Conservation (phyloP, 92 coral and sea anemone species). For the Diadumene lineata region DNA sequence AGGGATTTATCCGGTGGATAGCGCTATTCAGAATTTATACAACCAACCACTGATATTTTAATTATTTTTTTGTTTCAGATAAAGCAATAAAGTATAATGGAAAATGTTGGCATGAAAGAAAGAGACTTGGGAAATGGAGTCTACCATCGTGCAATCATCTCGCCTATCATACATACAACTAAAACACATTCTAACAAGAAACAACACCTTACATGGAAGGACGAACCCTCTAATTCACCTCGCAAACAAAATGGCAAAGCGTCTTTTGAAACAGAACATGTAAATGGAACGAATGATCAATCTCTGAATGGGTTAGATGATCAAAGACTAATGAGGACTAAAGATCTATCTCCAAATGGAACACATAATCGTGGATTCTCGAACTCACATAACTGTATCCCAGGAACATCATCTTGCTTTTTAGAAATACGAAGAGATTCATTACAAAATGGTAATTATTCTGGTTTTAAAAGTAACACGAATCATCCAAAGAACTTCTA, state of each 20-base stretch:
- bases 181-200: neutral
- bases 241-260: neutral
- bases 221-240: neutral
- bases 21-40: too few relatives aligned
- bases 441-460: neutral
- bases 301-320: too few relatives aligned
- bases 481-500: neutral
- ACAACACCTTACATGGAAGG: slow-evolving; percentile 14
- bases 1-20: too few relatives aligned
- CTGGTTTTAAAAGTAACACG: neutral
- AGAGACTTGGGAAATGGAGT: slow-evolving; percentile 34
- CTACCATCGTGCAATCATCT: slow-evolving; percentile 15
- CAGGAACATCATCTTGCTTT: slow-evolving; percentile 2
- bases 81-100: neutral
- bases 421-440: slow-evolving; percentile 17
- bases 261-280: neutral
- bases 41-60: too few relatives aligned
- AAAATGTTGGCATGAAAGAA: neutral
- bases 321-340: too few relatives aligned
- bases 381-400: neutral
- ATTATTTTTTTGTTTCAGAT: too few relatives aligned
- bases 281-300: slow-evolving; percentile 5
- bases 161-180: neutral
- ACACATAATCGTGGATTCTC: neutral
- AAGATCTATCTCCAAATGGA: slow-evolving; percentile 13